Conservation (phyloP, 2,888 invertebrate genomes). For the Helobdella robusta region DNA sequence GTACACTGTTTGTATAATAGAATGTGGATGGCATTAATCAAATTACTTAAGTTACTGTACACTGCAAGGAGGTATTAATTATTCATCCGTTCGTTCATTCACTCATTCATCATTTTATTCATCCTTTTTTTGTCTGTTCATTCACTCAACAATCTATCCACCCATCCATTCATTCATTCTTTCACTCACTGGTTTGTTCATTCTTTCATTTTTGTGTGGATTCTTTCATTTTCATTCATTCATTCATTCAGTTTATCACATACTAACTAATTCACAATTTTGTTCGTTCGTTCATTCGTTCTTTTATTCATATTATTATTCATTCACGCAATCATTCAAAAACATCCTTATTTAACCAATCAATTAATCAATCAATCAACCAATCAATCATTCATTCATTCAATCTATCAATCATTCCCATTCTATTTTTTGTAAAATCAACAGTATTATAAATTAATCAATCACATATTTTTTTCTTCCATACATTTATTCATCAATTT, state of each 20-base stretch:
- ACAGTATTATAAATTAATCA: no score
- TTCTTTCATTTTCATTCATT: constrained; percentile 7
- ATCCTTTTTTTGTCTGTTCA: no score
- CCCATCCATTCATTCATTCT: constrained; percentile 7
- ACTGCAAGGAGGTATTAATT: no score
- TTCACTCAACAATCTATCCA: constrained; percentile 7
- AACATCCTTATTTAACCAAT: background rate
- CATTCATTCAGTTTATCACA: constrained; percentile 11
- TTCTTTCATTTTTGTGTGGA: no score
- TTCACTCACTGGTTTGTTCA: background rate
- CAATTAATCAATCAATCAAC: constrained; percentile 9
- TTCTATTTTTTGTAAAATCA: no score
- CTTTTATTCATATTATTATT: background rate
- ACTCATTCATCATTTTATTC: no score
- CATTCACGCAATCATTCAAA: constrained; percentile 7
- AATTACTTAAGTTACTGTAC: no score
- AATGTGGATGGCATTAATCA: no score
- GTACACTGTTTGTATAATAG: background rate
- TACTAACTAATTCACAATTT: constrained; percentile 2
- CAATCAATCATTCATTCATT: constrained; percentile 8
- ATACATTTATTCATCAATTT: no score
- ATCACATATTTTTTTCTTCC: no score
- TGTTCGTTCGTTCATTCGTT: background rate
- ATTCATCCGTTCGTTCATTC: background rate
- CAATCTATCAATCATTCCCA: constrained; percentile 9